These are phyloP conservation scores for Pterocles gutturalis DNA, from an alignment of 2,113 vertebrate genomes.

Conservation along the genomic window DNA sequence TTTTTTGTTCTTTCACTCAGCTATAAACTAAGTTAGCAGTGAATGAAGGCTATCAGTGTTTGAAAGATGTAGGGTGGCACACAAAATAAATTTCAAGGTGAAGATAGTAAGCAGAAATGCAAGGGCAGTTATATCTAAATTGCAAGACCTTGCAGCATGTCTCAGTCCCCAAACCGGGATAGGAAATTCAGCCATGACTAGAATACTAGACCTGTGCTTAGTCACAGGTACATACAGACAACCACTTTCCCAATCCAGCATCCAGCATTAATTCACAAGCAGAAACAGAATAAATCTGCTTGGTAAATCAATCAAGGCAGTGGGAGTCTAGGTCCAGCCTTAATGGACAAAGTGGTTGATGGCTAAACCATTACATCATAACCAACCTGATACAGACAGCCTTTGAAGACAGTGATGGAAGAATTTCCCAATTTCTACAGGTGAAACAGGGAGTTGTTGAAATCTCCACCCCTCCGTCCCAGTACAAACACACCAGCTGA, in stretches of 20 bases:
- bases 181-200: not conserved
- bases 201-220: not conserved
- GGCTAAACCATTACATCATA: not conserved
- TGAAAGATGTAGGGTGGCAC: not conserved
- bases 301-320: not conserved
- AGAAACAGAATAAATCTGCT: not conserved
- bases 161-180: not conserved
- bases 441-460: not conserved
- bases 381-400: not conserved
- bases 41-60: not conserved
- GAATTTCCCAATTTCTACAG: not conserved
- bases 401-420: not conserved
- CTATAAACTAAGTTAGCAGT: not conserved
- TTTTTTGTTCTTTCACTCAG: not conserved
- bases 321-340: not conserved
- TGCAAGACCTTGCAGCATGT: not conserved
- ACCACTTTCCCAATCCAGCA: not conserved
- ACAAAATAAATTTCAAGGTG: not conserved
- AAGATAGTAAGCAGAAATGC: not conserved
- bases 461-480: not conserved
- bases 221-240: fast-evolving
- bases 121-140: not conserved
- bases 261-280: not conserved
- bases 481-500: not conserved
- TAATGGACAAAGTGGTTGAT: not conserved